phyloP scores from a whole-genome alignment of 2,888 invertebrate species.

The Cybosia mesomella region DNA sequence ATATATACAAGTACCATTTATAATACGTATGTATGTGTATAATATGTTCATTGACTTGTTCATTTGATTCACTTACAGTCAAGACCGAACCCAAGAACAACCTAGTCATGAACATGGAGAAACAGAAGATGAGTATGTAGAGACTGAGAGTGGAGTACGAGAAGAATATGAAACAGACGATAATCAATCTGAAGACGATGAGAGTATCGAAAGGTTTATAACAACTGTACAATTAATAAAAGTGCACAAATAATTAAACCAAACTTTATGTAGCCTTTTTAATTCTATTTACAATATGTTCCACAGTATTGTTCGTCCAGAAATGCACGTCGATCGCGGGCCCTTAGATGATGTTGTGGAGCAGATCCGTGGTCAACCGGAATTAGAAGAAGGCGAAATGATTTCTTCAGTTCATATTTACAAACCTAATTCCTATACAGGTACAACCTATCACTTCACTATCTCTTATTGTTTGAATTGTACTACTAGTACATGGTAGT shows the following conservation, averaged over 20 bases:
- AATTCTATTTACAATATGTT: conserved; percentile 11
- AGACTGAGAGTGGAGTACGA: conserved; percentile 27
- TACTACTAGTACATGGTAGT: no score
- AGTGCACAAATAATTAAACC: background rate
- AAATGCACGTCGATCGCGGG: conserved; percentile 75
- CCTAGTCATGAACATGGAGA: background rate
- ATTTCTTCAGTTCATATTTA: conserved; percentile 73
- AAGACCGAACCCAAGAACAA: background rate
- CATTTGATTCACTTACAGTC: conserved; percentile 3
- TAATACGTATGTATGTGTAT: no score
- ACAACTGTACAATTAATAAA: background rate
- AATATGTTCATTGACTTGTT: no score
- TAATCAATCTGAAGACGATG: conserved; percentile 64
- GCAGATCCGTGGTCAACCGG: conserved; percentile 80
- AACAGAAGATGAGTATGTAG: conserved; percentile 8
- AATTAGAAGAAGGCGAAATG: conserved; percentile 82
- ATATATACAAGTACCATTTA: background rate
- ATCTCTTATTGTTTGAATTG: background rate
- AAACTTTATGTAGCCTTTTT: background rate
- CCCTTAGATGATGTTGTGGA: conserved; percentile 82
- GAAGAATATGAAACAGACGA: conserved; percentile 63
- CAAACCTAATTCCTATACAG: conserved; percentile 73
- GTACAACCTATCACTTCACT: conserved; percentile 47
- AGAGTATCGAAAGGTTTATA: conserved; percentile 66
- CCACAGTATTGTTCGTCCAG: conserved; percentile 70